These are phyloP conservation scores for Sinodicranocentrus sp. DNA, from an alignment of 2,888 invertebrate genomes.

Conservation along the genomic window DNA sequence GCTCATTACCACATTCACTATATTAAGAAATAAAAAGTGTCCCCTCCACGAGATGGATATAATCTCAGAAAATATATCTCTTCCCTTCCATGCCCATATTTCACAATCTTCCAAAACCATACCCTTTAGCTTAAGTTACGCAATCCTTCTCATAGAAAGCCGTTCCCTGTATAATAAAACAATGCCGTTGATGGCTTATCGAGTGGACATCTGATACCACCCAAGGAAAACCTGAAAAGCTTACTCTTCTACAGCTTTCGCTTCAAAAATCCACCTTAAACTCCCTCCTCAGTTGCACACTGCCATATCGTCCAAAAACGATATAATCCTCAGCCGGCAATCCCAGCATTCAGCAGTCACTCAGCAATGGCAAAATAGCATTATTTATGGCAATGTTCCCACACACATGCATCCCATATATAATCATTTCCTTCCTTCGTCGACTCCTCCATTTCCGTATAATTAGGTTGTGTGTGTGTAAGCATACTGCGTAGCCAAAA, in stretches of 20 bases:
- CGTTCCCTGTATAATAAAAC: slow-evolving; percentile 11
- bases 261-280: no score
- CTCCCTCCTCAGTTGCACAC: no score
- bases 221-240: slow-evolving; percentile 2
- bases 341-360: slow-evolving; percentile 16
- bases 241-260: no score
- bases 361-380: slow-evolving; percentile 14
- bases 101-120: background rate
- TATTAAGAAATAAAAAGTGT: slow-evolving; percentile 20
- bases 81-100: background rate
- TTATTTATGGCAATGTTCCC: slow-evolving; percentile 26
- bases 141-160: background rate
- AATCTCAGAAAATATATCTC: background rate
- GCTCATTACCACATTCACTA: background rate
- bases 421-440: slow-evolving; percentile 15
- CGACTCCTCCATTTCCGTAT: background rate
- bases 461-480: slow-evolving; percentile 4
- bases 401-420: background rate
- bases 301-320: background rate
- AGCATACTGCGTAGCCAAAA: slow-evolving; percentile 8
- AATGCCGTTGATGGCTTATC: slow-evolving; percentile 17
- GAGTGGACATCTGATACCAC: slow-evolving; percentile 6
- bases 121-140: no score
- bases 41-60: slow-evolving; percentile 1
- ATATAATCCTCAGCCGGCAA: background rate